A percentile compares a stretch with the other conserved stretches of the same genome.
Evolutionary conservation across 2,797 vertebrate species (phyloP).

Genomic region (Lycodopsis pacificus): DNA sequence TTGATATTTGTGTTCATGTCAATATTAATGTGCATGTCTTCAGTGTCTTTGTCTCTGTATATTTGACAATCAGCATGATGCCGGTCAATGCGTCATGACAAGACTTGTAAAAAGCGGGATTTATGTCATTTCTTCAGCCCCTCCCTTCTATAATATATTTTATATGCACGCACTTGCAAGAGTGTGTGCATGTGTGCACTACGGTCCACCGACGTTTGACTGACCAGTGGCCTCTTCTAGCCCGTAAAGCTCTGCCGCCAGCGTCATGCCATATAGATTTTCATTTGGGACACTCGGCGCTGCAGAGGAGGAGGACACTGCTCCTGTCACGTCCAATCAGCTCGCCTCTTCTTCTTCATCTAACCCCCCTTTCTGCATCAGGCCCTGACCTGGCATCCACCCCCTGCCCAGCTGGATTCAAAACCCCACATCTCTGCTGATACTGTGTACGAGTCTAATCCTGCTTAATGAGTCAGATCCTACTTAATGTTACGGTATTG

Average conservation of each 20-base stretch:
- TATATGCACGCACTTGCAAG: neutral
- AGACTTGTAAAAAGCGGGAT: neutral
- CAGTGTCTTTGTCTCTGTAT: neutral
- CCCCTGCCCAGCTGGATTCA: conserved; percentile 35
- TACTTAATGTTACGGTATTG: conserved; percentile 6
- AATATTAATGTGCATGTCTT: neutral
- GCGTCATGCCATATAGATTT: conserved; percentile 83
- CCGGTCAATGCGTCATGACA: neutral
- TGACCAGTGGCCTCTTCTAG: conserved; percentile 39
- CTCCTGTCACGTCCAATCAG: conserved; percentile 84
- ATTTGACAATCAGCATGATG: neutral
- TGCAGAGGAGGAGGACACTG: conserved; percentile 76
- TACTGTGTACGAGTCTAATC: conserved; percentile 22
- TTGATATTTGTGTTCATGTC: neutral
- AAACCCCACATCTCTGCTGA: conserved; percentile 10
- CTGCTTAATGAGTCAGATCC: conserved; percentile 36
- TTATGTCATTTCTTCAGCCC: neutral
- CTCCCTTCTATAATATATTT: neutral
- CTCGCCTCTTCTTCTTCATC: conserved; percentile 79
- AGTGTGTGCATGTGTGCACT: conserved; percentile 5
- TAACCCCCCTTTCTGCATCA: conserved; percentile 43
- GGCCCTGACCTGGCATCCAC: conserved; percentile 48
- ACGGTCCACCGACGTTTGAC: conserved; percentile 3
- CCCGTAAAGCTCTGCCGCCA: conserved; percentile 59
- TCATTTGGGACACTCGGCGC: conserved; percentile 81